phyloP scores from a whole-genome alignment of 1,140 invertebrate genomes.

The Lordiphosa collinella region DNA sequence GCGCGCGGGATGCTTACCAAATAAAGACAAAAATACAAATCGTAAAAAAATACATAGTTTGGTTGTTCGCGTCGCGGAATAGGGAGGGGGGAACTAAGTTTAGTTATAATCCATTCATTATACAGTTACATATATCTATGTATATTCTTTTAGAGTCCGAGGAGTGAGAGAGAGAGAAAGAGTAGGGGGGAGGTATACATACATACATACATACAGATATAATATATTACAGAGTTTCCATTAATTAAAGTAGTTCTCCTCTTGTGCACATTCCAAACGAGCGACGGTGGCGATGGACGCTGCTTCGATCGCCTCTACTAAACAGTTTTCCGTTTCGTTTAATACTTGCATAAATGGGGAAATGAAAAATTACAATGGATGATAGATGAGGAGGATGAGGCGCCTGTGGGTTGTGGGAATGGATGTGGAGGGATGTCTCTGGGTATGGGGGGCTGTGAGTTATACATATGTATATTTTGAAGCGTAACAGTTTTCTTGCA shows the following conservation, averaged over 20 bases:
- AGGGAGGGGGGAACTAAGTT: slow-evolving; percentile 24
- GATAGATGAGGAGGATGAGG: background rate
- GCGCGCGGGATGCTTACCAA: background rate
- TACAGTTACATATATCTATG: too few relatives aligned
- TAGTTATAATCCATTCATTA: too few relatives aligned
- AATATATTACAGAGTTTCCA: slow-evolving; percentile 65
- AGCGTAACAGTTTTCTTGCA: slow-evolving; percentile 76
- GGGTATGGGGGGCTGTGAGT: slow-evolving; percentile 32
- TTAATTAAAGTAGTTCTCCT: slow-evolving; percentile 50
- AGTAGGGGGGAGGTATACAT: slow-evolving; percentile 26
- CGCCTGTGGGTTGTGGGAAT: slow-evolving; percentile 16
- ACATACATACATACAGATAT: slow-evolving; percentile 39
- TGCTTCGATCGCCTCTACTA: slow-evolving; percentile 42
- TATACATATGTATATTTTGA: slow-evolving; percentile 48
- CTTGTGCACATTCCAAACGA: slow-evolving; percentile 26
- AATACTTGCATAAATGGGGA: slow-evolving; percentile 67
- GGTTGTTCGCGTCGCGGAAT: slow-evolving; percentile 52
- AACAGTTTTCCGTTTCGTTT: slow-evolving; percentile 61
- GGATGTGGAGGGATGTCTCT: slow-evolving; percentile 17
- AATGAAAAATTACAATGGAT: slow-evolving; percentile 67
- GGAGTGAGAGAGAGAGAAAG: slow-evolving; percentile 15
- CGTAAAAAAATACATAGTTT: slow-evolving; percentile 1
- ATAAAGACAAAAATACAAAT: slow-evolving; percentile 37
- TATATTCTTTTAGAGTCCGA: too few relatives aligned
- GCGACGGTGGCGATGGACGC: background rate